phyloP scores from a whole-genome alignment of 1,140 invertebrate species.

The Lasioglossum albipes region DNA sequence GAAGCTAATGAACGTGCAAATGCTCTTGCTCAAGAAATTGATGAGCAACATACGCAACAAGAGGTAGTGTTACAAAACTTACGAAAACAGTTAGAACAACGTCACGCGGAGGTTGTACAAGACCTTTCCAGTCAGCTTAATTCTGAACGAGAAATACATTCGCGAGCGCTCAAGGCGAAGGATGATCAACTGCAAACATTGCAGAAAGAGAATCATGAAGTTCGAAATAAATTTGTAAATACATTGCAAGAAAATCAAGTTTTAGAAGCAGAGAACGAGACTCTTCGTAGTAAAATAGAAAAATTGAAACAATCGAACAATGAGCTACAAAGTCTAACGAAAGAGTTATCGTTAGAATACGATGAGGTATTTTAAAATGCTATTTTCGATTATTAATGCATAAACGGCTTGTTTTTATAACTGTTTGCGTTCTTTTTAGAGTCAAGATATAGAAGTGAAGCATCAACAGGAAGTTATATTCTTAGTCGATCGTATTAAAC shows the following conservation, averaged over 20 bases:
- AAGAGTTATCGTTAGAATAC: slow-evolving; percentile 78
- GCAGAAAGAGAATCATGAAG: slow-evolving; percentile 81
- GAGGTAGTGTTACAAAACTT: slow-evolving; percentile 87
- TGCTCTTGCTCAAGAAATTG: slow-evolving; percentile 91
- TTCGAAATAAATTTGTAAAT: slow-evolving; percentile 80
- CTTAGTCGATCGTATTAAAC: slow-evolving; percentile 72
- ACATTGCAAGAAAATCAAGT: slow-evolving; percentile 82
- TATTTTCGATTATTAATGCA: not conserved
- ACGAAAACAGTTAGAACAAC: slow-evolving; percentile 86
- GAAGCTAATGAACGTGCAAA: slow-evolving; percentile 91
- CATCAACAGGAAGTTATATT: slow-evolving; percentile 70
- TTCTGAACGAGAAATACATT: slow-evolving; percentile 86
- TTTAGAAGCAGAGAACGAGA: slow-evolving; percentile 86
- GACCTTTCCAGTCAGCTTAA: slow-evolving; percentile 84
- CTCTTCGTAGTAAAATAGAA: slow-evolving; percentile 81
- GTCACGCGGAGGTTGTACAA: slow-evolving; percentile 87
- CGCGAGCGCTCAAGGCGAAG: slow-evolving; percentile 79
- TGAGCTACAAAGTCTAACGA: slow-evolving; percentile 79
- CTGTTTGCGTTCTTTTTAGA: slow-evolving; percentile 1
- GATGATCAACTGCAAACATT: slow-evolving; percentile 81
- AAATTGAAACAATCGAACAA: slow-evolving; percentile 75
- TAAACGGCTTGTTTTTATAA: not conserved
- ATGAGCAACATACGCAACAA: slow-evolving; percentile 91
- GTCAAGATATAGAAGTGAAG: slow-evolving; percentile 40
- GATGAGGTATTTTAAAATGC: slow-evolving; percentile 75